A percentile compares a stretch with the other conserved stretches of the same genome.
phyloP scores from a whole-genome alignment of 1,140 invertebrate species.

The Teleogryllus occipitalis region DNA sequence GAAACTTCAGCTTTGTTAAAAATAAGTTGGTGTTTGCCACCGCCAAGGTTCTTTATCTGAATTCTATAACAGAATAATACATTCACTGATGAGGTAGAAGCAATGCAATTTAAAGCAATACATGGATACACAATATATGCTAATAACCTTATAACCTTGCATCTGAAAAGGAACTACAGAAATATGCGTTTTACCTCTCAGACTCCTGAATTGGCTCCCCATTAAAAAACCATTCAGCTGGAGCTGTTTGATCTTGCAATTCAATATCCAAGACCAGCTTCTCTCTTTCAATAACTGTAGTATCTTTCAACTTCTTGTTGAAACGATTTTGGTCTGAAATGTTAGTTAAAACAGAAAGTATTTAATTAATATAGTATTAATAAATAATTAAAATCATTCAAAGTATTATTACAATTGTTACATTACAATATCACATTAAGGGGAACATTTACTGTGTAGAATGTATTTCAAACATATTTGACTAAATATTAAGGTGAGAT shows the following conservation, averaged over 20 bases:
- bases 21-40: constrained; percentile 82
- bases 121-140: too few species aligned
- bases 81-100: background rate
- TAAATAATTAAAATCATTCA: constrained; percentile 7
- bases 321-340: constrained; percentile 82
- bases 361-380: background rate
- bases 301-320: constrained; percentile 94
- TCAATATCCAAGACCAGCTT: constrained; percentile 84
- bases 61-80: constrained; percentile 42
- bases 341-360: background rate
- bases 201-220: constrained; percentile 70
- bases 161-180: background rate
- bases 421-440: too few species aligned
- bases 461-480: too few species aligned
- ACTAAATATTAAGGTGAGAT: too few species aligned
- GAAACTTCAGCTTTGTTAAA: constrained; percentile 73
- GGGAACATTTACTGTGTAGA: too few species aligned
- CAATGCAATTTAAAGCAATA: background rate
- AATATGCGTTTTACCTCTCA: constrained; percentile 44
- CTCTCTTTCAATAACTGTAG: constrained; percentile 80
- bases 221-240: constrained; percentile 90
- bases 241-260: constrained; percentile 88
- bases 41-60: constrained; percentile 83
- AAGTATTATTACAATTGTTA: background rate
- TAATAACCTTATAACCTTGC: too few species aligned